Base-by-base conservation (phyloP, 2,797 vertebrate genomes). In the Hydrophis major region DNA sequence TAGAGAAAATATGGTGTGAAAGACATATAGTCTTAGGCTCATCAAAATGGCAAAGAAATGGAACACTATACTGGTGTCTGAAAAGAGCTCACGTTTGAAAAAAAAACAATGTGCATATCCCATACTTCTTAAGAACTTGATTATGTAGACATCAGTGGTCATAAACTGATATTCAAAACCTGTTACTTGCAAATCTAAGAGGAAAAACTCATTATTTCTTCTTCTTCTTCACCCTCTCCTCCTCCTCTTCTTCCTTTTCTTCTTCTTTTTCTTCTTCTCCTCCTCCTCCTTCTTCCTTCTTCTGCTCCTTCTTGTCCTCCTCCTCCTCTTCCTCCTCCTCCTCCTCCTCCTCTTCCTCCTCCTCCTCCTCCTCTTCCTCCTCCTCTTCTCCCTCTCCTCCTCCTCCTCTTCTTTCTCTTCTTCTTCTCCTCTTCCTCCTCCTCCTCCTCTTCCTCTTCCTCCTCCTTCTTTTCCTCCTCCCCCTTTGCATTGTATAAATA, bases 321-420 rank as follows among this genome's bases (percentile, higher is more conserved):
- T 5, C 22, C 0, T 25, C 2, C 2, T 60, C 20, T 2, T 18
- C 0, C 20, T 57, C 0, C 6, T 60, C 0, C 6, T 1, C 1
- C 6, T 25, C 1, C 22, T 57, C 1, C 0, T 60, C 2, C 22
- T 60, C 1, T 2, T 60, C 6, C 2, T 60, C 0, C 22, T 25
- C 2, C 22, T 25, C 1, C 7, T 25, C 6, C 7, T 1, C 1
- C 2, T 25, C 59, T 25, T 5, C 22, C 3, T 3, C 7, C 8
- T 25, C 22, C 10, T 2, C 59, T 25, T 1, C 20, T 60, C 7
- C 59, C 3, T 32, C 32, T 32, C 32, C 1, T 32, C 32, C 20
- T 60, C 3, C 22, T 60, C 8, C 60, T 61, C 25, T 3, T 63
- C 27, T 1, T 66, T 12, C 61, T 13, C 7, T 2, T 61, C 2